Percentiles rank a stretch among this genome's conserved stretches.
These are phyloP conservation scores for Zaprionus camerounensis DNA, from an alignment of 1,140 invertebrate genomes.

Conservation along the genomic window DNA sequence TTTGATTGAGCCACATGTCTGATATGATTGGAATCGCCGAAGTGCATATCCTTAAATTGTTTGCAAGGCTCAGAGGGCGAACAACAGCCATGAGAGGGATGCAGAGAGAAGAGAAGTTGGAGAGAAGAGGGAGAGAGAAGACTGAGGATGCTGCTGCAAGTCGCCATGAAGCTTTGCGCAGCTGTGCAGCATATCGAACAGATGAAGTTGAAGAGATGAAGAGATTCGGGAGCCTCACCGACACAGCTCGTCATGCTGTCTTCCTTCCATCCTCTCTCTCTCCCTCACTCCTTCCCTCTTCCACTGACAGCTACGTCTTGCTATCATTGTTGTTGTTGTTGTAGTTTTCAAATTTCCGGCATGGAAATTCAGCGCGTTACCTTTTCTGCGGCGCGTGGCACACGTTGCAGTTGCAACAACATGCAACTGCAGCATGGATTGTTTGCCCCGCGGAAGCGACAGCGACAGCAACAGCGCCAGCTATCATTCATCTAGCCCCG, in stretches of 20 bases:
- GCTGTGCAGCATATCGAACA: background rate
- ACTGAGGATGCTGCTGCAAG: too few species aligned
- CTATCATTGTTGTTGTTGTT: constrained; percentile 8
- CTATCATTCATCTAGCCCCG: constrained; percentile 1
- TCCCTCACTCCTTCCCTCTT: background rate
- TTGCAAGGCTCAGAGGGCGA: background rate
- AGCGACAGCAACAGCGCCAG: background rate
- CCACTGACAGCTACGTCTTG: background rate
- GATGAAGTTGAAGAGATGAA: background rate
- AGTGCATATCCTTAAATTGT: constrained; percentile 10
- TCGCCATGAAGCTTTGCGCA: too few species aligned
- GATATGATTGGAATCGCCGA: constrained; percentile 40
- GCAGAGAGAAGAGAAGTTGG: background rate
- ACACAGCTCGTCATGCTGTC: background rate
- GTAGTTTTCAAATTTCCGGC: constrained; percentile 64
- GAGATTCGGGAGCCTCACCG: background rate
- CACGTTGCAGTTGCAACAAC: background rate
- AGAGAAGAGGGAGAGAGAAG: background rate
- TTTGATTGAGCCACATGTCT: constrained; percentile 10
- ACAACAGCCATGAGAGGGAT: too few species aligned
- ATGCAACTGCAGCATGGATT: background rate
- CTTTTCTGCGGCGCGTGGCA: constrained; percentile 10
- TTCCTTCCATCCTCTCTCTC: background rate
- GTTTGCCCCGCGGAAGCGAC: background rate
- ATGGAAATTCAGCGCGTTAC: constrained; percentile 40